phyloP scores from a whole-genome alignment of 2,888 invertebrate species.

The Meghimatium bilineatum region DNA sequence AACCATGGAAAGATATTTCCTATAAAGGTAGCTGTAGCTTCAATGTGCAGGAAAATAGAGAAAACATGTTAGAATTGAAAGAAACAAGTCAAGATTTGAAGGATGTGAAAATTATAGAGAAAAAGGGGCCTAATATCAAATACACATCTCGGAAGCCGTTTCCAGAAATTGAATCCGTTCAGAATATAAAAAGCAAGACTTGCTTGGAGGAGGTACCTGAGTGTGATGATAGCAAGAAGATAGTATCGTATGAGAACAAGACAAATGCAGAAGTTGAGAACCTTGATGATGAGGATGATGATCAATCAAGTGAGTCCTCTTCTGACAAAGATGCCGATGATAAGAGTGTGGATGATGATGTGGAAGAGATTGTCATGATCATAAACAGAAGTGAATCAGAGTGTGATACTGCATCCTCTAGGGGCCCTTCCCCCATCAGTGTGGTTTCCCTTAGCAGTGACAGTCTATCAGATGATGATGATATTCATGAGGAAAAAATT shows the following conservation, averaged over 20 bases:
- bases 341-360: slow-evolving; percentile 43
- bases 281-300: slow-evolving; percentile 19
- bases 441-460: slow-evolving; percentile 32
- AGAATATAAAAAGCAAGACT: neutral
- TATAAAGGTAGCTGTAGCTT: neutral
- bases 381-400: slow-evolving; percentile 23
- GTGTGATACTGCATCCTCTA: slow-evolving; percentile 17
- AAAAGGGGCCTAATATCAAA: slow-evolving; percentile 19
- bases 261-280: neutral
- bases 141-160: slow-evolving; percentile 20
- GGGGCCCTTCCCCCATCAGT: slow-evolving; percentile 10
- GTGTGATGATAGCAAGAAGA: neutral
- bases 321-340: slow-evolving; percentile 32
- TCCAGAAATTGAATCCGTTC: neutral
- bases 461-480: neutral
- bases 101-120: neutral
- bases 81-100: neutral
- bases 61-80: neutral
- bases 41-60: neutral
- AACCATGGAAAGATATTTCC: neutral
- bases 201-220: neutral
- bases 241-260: too few relatives aligned
- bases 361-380: slow-evolving; percentile 32
- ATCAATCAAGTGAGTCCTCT: slow-evolving; percentile 25
- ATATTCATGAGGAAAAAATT: neutral